Conservation (phyloP, 2,888 invertebrate genomes). For the Dolichomitus sp. region DNA sequence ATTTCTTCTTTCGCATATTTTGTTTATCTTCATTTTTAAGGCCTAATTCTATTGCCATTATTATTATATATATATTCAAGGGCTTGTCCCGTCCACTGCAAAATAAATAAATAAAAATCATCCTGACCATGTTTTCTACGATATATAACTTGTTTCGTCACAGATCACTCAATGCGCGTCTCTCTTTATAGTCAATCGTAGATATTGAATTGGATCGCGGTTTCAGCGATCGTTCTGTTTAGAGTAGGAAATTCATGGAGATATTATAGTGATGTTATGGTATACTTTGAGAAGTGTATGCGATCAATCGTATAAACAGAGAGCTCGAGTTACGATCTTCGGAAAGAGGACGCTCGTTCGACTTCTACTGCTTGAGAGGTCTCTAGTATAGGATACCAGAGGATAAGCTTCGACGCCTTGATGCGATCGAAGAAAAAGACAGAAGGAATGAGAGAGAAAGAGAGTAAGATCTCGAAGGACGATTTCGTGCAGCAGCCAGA, state of each 20-base stretch:
- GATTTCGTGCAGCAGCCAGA: conserved; percentile 6
- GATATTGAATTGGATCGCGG: conserved; percentile 48
- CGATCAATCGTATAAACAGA: conserved; percentile 57
- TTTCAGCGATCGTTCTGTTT: conserved; percentile 44
- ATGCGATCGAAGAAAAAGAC: conserved; percentile 28
- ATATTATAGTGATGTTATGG: conserved; percentile 35
- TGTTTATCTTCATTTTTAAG: too few species aligned
- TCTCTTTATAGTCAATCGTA: conserved; percentile 24
- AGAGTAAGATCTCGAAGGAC: conserved; percentile 12
- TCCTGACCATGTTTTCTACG: conserved; percentile 2
- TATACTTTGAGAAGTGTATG: conserved; percentile 21
- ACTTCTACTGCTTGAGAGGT: conserved; percentile 30
- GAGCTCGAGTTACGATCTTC: conserved; percentile 38
- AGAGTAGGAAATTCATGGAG: conserved; percentile 13
- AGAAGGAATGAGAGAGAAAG: background rate
- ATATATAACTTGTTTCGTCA: background rate
- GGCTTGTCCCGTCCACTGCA: too few species aligned
- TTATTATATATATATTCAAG: too few species aligned
- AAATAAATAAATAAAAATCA: background rate
- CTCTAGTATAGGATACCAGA: background rate
- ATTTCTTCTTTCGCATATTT: too few species aligned
- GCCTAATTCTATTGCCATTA: too few species aligned
- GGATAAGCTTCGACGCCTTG: conserved; percentile 28
- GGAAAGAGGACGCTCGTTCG: conserved; percentile 34
- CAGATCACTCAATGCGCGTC: background rate